Evolutionary conservation across 2,797 vertebrate species (phyloP), one percentile per base, ranked within the genome.

Genomic region (Streptopelia turtur): DNA sequence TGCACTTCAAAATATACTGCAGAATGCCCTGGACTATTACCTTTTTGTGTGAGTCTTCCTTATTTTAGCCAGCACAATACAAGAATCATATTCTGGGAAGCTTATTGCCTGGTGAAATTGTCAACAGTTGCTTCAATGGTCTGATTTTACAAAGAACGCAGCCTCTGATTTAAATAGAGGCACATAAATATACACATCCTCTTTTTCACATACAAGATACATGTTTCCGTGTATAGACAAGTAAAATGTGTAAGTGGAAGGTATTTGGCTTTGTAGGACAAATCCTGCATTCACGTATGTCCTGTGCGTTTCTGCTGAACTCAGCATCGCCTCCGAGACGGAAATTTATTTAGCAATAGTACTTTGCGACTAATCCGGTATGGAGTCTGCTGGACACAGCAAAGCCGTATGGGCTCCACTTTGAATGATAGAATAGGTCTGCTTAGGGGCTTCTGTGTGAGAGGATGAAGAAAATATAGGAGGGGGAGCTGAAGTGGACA

Each of bases 361-460:
- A 20, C 28, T 41, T 43, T 1, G 28, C 0, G 7, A 25, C 87
- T 97, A 98, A 45, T 98, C 97, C 0, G 98, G 98, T 82, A 98
- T 98, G 76, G 98, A 98, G 55, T 98, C 98, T 1, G 98, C 98
- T 0, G 98, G 98, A 24, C 98, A 98, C 72, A 98, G 97, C 83
- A 98, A 75, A 10, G 97, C 97, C 2, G 98, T 68, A 78, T 98
- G 97, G 16, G 97, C 69, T 13, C 94, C 97, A 2, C 94, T 97
- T 11, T 98, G 98, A 84, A 98, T 97, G 87, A 98, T 97, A 55
- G 98, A 98, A 47, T 98, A 98, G 13, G 87, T 94, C 30, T 98
- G 97, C 95, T 98, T 98, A 20, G 98, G 95, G 22, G 93, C 57
- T 9, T 97, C 98, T 0, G 95, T 86, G 52, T 98, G 97, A 3